Conservation (phyloP, 2,888 invertebrate genomes). For the Unio pictorum region DNA sequence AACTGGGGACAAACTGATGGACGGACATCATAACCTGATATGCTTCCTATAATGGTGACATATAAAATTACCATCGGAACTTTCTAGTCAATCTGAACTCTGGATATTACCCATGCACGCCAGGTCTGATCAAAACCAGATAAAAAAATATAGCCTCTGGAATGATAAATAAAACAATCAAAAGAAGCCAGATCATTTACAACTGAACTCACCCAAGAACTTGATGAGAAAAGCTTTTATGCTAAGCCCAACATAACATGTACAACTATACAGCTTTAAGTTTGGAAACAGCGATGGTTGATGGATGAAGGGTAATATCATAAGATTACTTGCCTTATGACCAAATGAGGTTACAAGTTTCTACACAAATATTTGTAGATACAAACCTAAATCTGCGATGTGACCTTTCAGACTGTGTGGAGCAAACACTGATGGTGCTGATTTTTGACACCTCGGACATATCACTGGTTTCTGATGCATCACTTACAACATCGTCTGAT, state of each 20-base stretch:
- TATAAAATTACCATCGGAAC: too few species aligned
- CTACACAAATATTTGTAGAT: neutral
- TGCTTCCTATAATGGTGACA: too few species aligned
- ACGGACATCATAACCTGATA: too few species aligned
- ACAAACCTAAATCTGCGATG: conserved; percentile 76
- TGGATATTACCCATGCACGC: too few species aligned
- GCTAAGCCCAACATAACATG: neutral
- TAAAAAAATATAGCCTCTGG: too few species aligned
- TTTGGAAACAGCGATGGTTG: neutral
- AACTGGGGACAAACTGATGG: too few species aligned
- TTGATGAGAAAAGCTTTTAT: neutral
- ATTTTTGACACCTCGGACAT: conserved; percentile 75
- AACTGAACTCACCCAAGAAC: too few species aligned
- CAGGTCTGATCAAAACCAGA: too few species aligned
- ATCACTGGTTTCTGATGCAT: conserved; percentile 72
- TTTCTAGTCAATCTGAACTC: too few species aligned
- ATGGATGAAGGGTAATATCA: neutral
- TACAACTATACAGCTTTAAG: neutral
- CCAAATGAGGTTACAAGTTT: neutral
- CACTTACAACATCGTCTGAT: conserved; percentile 72
- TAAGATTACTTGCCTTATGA: neutral
- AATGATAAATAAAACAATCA: too few species aligned
- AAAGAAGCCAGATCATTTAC: too few species aligned
- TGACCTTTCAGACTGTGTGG: conserved; percentile 95
- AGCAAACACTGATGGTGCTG: conserved; percentile 81